Conservation (phyloP, 2,113 vertebrate species). For the Jaculus jaculus region DNA sequence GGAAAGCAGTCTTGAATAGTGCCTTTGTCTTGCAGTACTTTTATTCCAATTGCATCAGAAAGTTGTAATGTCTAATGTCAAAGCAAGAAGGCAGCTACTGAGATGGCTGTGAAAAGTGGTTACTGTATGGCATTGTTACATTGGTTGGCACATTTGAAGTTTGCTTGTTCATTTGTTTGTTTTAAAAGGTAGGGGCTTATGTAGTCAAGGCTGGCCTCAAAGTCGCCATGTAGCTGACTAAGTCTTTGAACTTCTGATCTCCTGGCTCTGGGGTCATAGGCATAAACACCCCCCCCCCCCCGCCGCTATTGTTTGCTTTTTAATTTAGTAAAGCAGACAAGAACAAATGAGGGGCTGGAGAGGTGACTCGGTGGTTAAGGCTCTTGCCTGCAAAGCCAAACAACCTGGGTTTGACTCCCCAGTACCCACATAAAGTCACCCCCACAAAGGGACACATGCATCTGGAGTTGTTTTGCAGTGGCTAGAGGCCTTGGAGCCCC, state of each 20-base stretch:
- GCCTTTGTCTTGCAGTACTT: slow-evolving; percentile 76
- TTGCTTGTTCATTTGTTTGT: too few species aligned
- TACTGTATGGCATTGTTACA: slow-evolving; percentile 26
- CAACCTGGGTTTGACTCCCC: too few species aligned
- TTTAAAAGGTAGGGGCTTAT: too few species aligned
- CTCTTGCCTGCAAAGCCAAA: too few species aligned
- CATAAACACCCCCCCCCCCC: too few species aligned
- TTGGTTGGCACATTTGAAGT: background rate
- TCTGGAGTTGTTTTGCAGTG: background rate
- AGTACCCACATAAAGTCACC: too few species aligned
- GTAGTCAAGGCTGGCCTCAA: too few species aligned
- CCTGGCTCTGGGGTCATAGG: too few species aligned
- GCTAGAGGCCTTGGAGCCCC: too few species aligned
- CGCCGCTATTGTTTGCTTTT: slow-evolving; percentile 34
- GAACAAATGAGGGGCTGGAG: background rate
- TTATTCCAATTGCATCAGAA: slow-evolving; percentile 66
- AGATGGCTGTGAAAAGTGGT: slow-evolving; percentile 51
- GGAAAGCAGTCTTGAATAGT: slow-evolving; percentile 73
- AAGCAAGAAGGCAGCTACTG: slow-evolving; percentile 13
- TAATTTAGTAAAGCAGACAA: slow-evolving; percentile 38
- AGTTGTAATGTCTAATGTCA: background rate
- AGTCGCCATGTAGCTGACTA: too few species aligned
- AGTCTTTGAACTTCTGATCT: too few species aligned
- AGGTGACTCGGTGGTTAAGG: too few species aligned
- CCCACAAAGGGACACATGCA: background rate